phyloP scores from a whole-genome alignment of 2,888 invertebrate genomes.

The Cataglyphis albicans region DNA sequence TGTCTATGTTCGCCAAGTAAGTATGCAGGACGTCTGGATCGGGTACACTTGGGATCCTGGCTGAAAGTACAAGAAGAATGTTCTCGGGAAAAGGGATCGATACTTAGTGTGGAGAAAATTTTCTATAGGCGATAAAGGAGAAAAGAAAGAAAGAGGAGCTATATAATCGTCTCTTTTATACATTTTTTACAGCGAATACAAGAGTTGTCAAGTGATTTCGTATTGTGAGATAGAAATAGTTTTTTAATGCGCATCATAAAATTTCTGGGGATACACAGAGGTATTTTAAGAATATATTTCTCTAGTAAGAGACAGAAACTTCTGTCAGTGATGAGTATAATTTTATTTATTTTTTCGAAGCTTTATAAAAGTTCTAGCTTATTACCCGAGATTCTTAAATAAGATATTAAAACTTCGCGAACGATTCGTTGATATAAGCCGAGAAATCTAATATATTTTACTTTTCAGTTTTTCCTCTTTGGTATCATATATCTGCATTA shows the following conservation, averaged over 20 bases:
- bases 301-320: background rate
- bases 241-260: slow-evolving; percentile 8
- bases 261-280: background rate
- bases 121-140: slow-evolving; percentile 43
- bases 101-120: slow-evolving; percentile 56
- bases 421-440: background rate
- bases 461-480: slow-evolving; percentile 77
- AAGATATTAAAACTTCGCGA: background rate
- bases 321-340: background rate
- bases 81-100: slow-evolving; percentile 56
- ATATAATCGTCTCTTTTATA: slow-evolving; percentile 15
- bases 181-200: slow-evolving; percentile 10
- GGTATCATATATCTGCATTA: slow-evolving; percentile 80
- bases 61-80: slow-evolving; percentile 72
- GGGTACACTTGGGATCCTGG: slow-evolving; percentile 78
- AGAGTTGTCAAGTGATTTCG: background rate
- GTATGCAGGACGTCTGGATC: slow-evolving; percentile 81
- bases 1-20: slow-evolving; percentile 79
- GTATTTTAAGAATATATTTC: slow-evolving; percentile 30
- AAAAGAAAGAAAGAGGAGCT: background rate
- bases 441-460: slow-evolving; percentile 58
- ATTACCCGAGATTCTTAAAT: slow-evolving; percentile 4
- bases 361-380: slow-evolving; percentile 21
- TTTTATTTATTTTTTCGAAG: slow-evolving; percentile 22
- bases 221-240: slow-evolving; percentile 13